Evolutionary conservation across 2,888 invertebrate genomes (phyloP), one percentile per base, ranked within the genome.

Genomic region (Amblyjoppa fuscipennis): DNA sequence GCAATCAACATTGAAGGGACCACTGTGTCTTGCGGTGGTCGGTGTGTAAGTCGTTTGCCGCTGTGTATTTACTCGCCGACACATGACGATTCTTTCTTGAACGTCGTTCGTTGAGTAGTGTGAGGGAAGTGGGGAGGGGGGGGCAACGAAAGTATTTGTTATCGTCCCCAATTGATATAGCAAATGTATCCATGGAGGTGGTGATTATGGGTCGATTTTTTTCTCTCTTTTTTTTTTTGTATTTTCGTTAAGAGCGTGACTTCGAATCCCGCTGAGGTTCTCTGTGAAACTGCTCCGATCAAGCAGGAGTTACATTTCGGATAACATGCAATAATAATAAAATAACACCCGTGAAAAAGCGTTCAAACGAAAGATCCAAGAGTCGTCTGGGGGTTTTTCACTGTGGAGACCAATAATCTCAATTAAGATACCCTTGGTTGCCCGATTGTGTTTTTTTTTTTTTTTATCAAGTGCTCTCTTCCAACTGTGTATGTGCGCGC

Each of bases 381-480:
- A n/a, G 16, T 34, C 16, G 20, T 64, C 16, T n/a, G 34, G n/a
- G 38, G 31, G 20, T 13, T 7, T 68, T 68, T 13, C n/a, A n/a
- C 34, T 7, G 7, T n/a, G 64, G 64, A n/a, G 64, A 64, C 25
- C 34, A 53, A 38, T 66, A 53, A 53, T 66, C 51, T 76, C 75
- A 28, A 74, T 11, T 71, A n/a, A 69, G 34, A 56, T 51, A 38
- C 75, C 70, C 79, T 83, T 79, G 20, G 79, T 84, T 81, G 78
- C 78, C 81, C 81, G 59, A 68, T 85, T 81, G 51, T 7, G 66
- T 73, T 51, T 73, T 25, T 9, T 13, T 38, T 38, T 34, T n/a
- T 59, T 45, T 20, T 38, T 20, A 13, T 70, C 28, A 59, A 74
- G 80, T 68, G 68, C 70, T 81, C 81, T 85, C 85, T 83, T 85